Evolutionary conservation across 2,797 vertebrate species (phyloP).

Genomic region (Chiloscyllium punctatum): DNA sequence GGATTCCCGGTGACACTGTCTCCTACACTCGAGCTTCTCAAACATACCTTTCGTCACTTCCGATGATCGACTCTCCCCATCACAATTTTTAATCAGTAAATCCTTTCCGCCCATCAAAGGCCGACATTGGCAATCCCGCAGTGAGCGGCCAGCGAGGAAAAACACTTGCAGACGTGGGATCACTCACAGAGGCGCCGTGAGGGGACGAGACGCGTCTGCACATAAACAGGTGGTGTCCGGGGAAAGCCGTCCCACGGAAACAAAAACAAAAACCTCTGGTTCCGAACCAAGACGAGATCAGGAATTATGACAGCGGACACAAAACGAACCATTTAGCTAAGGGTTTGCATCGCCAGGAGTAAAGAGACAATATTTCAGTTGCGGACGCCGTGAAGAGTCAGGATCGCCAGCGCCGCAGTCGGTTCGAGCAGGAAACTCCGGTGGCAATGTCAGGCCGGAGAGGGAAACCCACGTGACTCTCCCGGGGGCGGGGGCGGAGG

Average conservation of each 20-base stretch:
- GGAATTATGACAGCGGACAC: not conserved
- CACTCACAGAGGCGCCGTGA: not conserved
- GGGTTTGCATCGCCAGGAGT: not conserved
- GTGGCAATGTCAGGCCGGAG: not conserved
- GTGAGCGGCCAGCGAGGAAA: not conserved
- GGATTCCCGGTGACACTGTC: not conserved
- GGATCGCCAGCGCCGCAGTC: not conserved
- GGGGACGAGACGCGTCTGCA: not conserved
- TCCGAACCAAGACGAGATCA: not conserved
- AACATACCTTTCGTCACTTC: conserved; percentile 13
- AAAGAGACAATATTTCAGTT: not conserved
- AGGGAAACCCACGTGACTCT: not conserved
- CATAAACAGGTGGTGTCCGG: not conserved
- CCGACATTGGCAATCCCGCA: not conserved
- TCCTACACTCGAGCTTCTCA: not conserved
- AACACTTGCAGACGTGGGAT: not conserved
- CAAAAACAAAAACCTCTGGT: not conserved
- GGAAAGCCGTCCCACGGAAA: not conserved
- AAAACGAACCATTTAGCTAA: not conserved
- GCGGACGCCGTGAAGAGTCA: not conserved
- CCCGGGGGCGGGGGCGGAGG: no score
- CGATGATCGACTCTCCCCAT: not conserved
- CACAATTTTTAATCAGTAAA: not conserved
- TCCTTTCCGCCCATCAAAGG: not conserved
- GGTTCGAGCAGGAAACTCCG: not conserved